phyloP scores from a whole-genome alignment of 2,797 vertebrate species.

The Pristis pectinata region DNA sequence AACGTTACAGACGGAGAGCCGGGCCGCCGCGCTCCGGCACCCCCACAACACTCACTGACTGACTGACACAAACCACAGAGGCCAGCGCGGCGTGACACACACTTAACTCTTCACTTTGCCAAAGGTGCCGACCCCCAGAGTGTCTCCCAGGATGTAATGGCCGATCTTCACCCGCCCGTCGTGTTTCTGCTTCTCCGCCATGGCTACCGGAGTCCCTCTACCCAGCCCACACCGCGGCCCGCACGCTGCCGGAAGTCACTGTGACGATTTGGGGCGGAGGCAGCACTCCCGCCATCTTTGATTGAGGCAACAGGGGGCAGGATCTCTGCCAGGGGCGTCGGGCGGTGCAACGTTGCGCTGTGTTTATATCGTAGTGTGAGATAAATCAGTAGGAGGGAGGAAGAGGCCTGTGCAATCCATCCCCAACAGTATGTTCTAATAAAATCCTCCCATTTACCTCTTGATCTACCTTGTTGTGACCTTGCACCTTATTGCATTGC shows the following conservation, averaged over 20 bases:
- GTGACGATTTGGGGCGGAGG: background rate
- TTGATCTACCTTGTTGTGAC: no score
- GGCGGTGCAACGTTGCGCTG: no score
- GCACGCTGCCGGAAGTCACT: background rate
- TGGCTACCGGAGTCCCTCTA: slow-evolving; percentile 49
- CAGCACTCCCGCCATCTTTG: background rate
- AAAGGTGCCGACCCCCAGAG: slow-evolving; percentile 94
- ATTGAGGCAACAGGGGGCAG: background rate
- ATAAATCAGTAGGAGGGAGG: no score
- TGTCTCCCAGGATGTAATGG: slow-evolving; percentile 91
- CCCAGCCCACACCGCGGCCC: background rate
- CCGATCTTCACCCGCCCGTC: slow-evolving; percentile 95
- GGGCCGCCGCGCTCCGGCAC: no score
- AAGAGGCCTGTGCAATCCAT: no score
- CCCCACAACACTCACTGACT: background rate
- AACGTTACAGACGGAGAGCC: background rate
- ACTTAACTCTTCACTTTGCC: slow-evolving; percentile 99
- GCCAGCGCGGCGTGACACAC: slow-evolving; percentile 7
- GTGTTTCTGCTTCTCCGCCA: slow-evolving; percentile 93
- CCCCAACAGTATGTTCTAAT: no score
- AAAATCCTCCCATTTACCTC: no score
- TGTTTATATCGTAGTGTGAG: no score
- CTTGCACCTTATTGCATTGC: no score
- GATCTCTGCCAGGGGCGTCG: no score
- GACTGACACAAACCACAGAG: background rate